Evolutionary conservation across 2,888 invertebrate genomes (phyloP).

Genomic region (Rhamphomyia laevipes): DNA sequence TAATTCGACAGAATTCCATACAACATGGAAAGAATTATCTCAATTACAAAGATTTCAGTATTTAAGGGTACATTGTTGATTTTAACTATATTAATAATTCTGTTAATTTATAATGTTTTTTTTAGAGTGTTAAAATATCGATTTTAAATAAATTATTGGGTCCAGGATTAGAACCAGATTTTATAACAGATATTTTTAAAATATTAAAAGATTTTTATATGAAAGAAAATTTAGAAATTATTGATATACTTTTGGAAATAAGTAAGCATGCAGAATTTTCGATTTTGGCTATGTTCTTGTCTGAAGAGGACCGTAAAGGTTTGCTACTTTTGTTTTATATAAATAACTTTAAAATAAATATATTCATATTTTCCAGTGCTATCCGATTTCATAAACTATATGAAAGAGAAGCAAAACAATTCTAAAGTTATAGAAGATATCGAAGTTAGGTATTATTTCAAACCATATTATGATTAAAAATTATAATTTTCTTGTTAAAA

Average conservation of each 20-base stretch:
- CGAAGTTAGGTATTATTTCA: background rate
- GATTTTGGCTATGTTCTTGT: conserved; percentile 31
- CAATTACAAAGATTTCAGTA: conserved; percentile 29
- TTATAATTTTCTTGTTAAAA: too few species aligned
- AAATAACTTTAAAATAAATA: background rate
- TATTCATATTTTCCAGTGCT: conserved; percentile 19
- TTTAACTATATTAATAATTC: background rate
- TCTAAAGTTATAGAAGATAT: background rate
- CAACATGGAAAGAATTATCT: conserved; percentile 32
- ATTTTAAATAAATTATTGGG: conserved; percentile 32
- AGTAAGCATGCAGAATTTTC: conserved; percentile 28
- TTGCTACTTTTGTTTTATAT: background rate
- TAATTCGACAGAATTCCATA: conserved; percentile 32
- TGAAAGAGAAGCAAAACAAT: conserved; percentile 19
- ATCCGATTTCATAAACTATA: conserved; percentile 19
- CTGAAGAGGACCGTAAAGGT: conserved; percentile 28
- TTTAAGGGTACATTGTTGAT: conserved; percentile 22
- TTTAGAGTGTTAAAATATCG: conserved; percentile 24
- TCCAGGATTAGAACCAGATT: conserved; percentile 32
- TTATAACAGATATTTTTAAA: conserved; percentile 25
- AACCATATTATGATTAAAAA: background rate
- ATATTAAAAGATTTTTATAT: conserved; percentile 28
- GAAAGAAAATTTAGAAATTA: conserved; percentile 22
- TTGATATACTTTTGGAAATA: conserved; percentile 25
- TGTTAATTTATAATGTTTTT: background rate